These are phyloP conservation scores for Herpailurus yagouaroundi DNA, from an alignment of 2,113 vertebrate genomes.

Conservation along the genomic window DNA sequence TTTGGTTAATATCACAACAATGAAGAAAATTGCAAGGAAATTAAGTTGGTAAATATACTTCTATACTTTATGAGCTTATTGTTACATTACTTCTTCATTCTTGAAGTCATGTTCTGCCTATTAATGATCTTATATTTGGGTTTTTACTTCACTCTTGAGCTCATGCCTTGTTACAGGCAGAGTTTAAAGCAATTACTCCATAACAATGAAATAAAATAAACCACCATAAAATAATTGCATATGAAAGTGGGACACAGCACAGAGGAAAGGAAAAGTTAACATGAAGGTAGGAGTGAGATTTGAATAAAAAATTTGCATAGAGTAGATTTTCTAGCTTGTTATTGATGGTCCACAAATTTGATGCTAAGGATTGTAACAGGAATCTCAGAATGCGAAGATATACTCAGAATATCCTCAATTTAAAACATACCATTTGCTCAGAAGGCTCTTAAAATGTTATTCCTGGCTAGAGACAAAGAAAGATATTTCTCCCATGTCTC, in stretches of 20 bases:
- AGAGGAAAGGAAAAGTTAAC: background rate
- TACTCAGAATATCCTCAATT: background rate
- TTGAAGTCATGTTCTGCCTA: background rate
- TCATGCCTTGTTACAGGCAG: background rate
- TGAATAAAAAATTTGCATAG: background rate
- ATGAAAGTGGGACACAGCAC: background rate
- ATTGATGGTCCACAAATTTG: background rate
- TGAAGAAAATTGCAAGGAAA: background rate
- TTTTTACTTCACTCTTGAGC: background rate
- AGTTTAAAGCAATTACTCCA: background rate
- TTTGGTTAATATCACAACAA: background rate
- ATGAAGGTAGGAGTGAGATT: background rate
- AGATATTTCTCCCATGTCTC: background rate
- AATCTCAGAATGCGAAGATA: slow-evolving; percentile 14
- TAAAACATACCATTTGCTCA: background rate
- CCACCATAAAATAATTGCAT: background rate
- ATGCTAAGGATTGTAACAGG: background rate
- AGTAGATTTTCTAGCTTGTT: background rate
- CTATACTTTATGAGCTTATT: background rate
- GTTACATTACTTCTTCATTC: background rate
- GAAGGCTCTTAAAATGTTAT: background rate
- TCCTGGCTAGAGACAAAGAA: background rate
- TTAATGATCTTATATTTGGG: background rate
- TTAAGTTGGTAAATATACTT: background rate
- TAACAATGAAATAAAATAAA: background rate